These are phyloP conservation scores for Nesogale talazaci DNA, from an alignment of 2,113 vertebrate species.

Conservation along the genomic window DNA sequence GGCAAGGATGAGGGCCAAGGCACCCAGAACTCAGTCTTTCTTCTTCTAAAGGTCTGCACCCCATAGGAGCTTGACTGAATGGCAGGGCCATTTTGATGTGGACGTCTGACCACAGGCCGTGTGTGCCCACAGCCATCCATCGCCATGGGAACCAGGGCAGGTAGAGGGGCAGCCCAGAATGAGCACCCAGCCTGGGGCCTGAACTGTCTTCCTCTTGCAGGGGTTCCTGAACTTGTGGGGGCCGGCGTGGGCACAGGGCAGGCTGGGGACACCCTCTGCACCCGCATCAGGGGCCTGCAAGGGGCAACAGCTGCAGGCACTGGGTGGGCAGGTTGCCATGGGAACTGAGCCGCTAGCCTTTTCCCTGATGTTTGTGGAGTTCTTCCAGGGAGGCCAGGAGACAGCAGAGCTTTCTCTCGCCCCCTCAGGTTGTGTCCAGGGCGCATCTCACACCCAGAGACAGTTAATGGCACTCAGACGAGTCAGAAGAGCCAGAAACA, in stretches of 20 bases:
- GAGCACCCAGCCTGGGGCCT: slow-evolving; percentile 20
- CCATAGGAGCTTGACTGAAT: neutral
- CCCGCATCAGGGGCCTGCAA: neutral
- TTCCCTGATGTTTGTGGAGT: slow-evolving; percentile 34
- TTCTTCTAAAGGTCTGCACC: neutral
- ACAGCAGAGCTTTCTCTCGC: neutral
- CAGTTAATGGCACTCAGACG: neutral
- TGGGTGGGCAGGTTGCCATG: slow-evolving; percentile 63
- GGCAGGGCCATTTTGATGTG: neutral
- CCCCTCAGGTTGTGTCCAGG: neutral
- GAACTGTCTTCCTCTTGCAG: slow-evolving; percentile 15
- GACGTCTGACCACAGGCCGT: slow-evolving; percentile 47
- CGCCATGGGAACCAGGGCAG: slow-evolving; percentile 74
- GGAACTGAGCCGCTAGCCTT: slow-evolving; percentile 62
- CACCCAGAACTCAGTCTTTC: neutral
- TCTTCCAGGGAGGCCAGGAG: slow-evolving; percentile 41
- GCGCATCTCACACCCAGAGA: neutral
- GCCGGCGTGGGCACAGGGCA: neutral
- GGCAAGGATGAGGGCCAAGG: neutral
- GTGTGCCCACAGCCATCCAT: slow-evolving; percentile 61
- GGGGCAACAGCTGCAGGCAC: slow-evolving; percentile 53
- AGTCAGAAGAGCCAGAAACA: neutral
- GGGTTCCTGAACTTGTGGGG: neutral
- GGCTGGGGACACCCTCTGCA: neutral
- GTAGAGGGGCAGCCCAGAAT: neutral